A percentile compares a stretch with the other conserved stretches of the same genome.
Evolutionary conservation across 2,113 vertebrate genomes (phyloP).

Genomic region (Zingel zingel): DNA sequence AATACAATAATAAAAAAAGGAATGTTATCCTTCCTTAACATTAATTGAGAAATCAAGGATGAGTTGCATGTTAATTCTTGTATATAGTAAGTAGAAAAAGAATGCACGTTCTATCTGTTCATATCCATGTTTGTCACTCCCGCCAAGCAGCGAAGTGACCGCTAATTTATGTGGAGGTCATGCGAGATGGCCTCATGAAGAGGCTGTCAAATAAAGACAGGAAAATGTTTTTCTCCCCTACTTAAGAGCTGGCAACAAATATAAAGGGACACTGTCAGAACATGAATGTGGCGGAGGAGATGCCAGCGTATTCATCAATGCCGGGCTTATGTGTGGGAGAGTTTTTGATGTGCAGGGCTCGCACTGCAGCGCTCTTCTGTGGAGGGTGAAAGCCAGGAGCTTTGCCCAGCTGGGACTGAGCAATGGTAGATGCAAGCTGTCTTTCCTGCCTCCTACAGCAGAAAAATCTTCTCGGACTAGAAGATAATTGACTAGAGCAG

Average conservation of each 20-base stretch:
- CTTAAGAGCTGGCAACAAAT: constrained; percentile 80
- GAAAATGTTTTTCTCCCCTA: constrained; percentile 79
- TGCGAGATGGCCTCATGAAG: constrained; percentile 70
- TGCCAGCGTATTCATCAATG: constrained; percentile 82
- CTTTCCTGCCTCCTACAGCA: constrained; percentile 59
- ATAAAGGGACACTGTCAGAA: constrained; percentile 82
- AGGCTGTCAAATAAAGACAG: constrained; percentile 78
- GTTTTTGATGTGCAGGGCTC: constrained; percentile 75
- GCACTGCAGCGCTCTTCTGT: constrained; percentile 56
- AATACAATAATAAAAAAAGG: not conserved
- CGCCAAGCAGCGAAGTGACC: constrained; percentile 41
- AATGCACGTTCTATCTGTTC: constrained; percentile 4
- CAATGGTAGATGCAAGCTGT: constrained; percentile 43
- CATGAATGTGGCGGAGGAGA: constrained; percentile 73
- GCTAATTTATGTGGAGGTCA: constrained; percentile 71
- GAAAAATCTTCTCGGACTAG: constrained; percentile 31
- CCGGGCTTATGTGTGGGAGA: constrained; percentile 75
- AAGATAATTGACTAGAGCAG: constrained; percentile 6
- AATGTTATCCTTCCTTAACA: not conserved
- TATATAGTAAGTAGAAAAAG: not conserved
- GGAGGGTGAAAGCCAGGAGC: constrained; percentile 72
- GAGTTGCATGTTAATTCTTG: not conserved
- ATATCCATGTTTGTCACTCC: constrained; percentile 24
- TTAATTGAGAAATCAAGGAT: not conserved
- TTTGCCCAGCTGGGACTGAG: constrained; percentile 76